Base-by-base conservation (phyloP, 2,888 invertebrate genomes). In the Cerastis rubricosa region DNA sequence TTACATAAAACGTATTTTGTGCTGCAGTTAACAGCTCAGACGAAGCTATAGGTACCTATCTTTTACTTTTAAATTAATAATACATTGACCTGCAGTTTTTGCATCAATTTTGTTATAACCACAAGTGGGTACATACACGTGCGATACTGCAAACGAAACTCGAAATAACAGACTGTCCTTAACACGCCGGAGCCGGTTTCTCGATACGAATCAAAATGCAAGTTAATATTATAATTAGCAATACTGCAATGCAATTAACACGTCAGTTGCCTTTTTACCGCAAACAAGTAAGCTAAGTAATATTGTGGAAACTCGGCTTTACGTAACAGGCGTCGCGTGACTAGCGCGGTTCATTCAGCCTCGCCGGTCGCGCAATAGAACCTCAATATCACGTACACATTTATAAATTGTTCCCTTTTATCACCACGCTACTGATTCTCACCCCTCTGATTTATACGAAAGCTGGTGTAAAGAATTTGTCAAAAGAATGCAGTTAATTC, bases 241-340 rank as follows among this genome's bases (percentile, higher is more conserved):
- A 90, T 91, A 93, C 93, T 94, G 94, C 94, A 95, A 93, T 91
- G 93, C 90, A 94, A 95, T 95, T 95, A 96, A 92, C 93, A 92
- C 94, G 93, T 94, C 94, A 93, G 89, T 89, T 88, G 88, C 89
- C 90, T 93, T 94, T 94, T 94, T 94, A 92, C 94, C 92, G 94
- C 94, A 94, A 93, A 93, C 94, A 91, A 93, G 94, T 92, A 93
- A 94, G 90, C 90, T 88, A 88, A 92, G 92, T 92, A 84, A 88
- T 76, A 92, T 92, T 92, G 92, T 92, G 92, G 92, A 92, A 94
- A 95, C 93, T 90, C 85, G 82, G 79, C 80, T 92, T 95, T 95
- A 96, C 93, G 94, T 95, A 95, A 95, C 86, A 81, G 81, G 83
- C 87, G 89, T 95, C 93, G 95, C 95, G 95, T 96, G 96, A 94